Conservation (phyloP, 2,888 invertebrate genomes). For the Drosophila formosana region DNA sequence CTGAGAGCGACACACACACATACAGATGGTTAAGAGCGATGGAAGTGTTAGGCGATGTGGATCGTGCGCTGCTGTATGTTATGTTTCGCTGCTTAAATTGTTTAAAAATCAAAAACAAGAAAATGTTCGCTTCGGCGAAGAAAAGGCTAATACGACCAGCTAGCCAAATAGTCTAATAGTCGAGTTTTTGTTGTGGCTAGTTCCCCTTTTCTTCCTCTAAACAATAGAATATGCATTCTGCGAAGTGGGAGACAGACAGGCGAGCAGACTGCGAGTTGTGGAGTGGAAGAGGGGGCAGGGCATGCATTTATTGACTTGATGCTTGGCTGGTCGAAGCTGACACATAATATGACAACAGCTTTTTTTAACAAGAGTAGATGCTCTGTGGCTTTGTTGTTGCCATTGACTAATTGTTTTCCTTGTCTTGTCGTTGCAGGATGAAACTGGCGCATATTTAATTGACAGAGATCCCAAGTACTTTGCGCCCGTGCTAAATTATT, state of each 20-base stretch:
- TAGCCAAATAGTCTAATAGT: background rate
- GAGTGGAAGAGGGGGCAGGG: background rate
- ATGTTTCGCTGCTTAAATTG: constrained; percentile 48
- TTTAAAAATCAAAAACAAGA: constrained; percentile 24
- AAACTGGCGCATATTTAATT: constrained; percentile 98
- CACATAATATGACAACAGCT: constrained; percentile 28
- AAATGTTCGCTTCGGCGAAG: constrained; percentile 15
- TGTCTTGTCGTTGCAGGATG: constrained; percentile 90
- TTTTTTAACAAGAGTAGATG: constrained; percentile 1
- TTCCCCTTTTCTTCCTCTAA: background rate
- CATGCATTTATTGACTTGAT: background rate
- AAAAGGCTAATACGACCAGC: constrained; percentile 10
- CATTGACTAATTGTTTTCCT: constrained; percentile 23
- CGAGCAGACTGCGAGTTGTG: background rate
- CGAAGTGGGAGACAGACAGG: background rate
- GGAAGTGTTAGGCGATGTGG: constrained; percentile 21
- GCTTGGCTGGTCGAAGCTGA: constrained; percentile 4
- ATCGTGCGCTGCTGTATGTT: constrained; percentile 16
- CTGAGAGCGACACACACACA: background rate
- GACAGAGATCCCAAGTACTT: constrained; percentile 99
- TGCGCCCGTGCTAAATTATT: constrained; percentile 97
- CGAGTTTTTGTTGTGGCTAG: constrained; percentile 1
- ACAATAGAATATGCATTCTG: constrained; percentile 7
- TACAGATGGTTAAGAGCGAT: constrained; percentile 22
- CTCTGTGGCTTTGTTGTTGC: background rate